A percentile compares a stretch with the other conserved stretches of the same genome.
Conservation (phyloP, 2,113 vertebrate genomes). For the Cacatua alba region DNA sequence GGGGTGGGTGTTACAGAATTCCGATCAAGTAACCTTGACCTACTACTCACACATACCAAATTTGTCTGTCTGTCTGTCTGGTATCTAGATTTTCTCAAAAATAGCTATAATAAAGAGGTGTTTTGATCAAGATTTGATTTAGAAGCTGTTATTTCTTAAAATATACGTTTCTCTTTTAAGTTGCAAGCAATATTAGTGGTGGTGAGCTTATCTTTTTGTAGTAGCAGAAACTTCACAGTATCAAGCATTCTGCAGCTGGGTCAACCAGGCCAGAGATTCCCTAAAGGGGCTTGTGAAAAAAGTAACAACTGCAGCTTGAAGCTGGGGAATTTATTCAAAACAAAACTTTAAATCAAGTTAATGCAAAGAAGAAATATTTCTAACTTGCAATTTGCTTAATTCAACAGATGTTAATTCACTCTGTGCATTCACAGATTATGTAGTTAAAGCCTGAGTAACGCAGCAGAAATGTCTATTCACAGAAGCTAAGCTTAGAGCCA, state of each 20-base stretch:
- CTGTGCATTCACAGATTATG: neutral
- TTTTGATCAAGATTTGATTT: neutral
- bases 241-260: neutral
- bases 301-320: neutral
- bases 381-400: neutral
- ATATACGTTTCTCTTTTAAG: neutral
- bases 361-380: neutral
- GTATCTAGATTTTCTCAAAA: neutral
- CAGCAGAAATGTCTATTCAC: neutral
- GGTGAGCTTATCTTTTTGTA: neutral
- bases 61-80: neutral
- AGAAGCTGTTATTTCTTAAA: neutral
- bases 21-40: neutral
- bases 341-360: neutral
- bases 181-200: neutral
- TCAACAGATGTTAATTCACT: neutral
- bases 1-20: neutral
- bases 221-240: neutral
- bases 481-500: neutral
- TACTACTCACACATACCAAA: neutral
- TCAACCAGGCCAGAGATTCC: neutral
- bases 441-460: neutral
- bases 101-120: neutral
- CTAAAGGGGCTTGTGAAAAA: neutral
- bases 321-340: neutral